Base-by-base conservation (phyloP, 1,140 invertebrate species). In the Zaprionus ghesquierei region DNA sequence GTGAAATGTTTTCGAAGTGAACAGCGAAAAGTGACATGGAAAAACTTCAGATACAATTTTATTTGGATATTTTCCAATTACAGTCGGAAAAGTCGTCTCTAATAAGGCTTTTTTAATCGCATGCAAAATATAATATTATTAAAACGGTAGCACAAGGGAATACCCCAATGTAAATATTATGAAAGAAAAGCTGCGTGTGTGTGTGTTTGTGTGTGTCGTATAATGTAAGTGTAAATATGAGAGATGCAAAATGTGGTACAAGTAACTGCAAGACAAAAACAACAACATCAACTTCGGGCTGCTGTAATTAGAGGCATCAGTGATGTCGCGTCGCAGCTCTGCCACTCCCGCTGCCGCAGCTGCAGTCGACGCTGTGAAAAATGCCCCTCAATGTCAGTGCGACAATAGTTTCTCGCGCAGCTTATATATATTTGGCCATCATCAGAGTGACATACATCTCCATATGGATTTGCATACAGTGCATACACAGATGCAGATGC, bases 381-480 rank as follows among this genome's bases (percentile, higher is more conserved):
- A 75, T 78, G 60, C 72, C 56, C 60, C 62, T 87, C 82, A 86
- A 86, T 86, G 82, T 86, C 82, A 86, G 75, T 77, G 84, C 79
- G 72, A 82, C 84, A 86, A 87, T 86, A 86, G 87, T 86, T 86
- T 87, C 82, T 70, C 75, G 81, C 74, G 82, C 78, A 69, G 78
- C 64, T 69, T 76, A 70, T 79, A 70, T 79, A 69, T 81, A 68
- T 66, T 64, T 65, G 44, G 38, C 23, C 41, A 5, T 41, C 44
- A 49, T 61, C 59, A 54, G 35, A 22, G 35, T 35, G 38, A 68
- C 51, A 63, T 41, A 51, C 20, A 33, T 61, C 18, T 4, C 20
- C 31, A 5, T 12, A 55, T 59, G 33, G 18, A 64, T 70, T 56
- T 69, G 60, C 53, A 56, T 60, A 71, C 64, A 13, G 31, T 41